Evolutionary conservation across 1,140 invertebrate genomes (phyloP).

Genomic region (Apis dorsata): DNA sequence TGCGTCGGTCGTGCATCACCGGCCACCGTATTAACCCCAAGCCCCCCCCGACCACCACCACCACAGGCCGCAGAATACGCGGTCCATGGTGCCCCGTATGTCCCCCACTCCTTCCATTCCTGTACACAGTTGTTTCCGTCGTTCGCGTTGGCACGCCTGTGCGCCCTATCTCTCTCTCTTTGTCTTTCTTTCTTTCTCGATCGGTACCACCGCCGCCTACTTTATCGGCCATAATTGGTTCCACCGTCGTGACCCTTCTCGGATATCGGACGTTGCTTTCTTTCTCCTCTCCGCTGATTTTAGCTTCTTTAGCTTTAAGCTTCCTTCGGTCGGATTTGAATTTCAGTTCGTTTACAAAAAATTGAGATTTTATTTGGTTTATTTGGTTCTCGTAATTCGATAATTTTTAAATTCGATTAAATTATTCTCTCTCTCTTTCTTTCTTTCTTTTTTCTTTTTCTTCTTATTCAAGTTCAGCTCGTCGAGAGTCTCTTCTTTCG

Average conservation of each 20-base stretch:
- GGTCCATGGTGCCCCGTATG: slow-evolving; percentile 54
- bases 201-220: too few relatives aligned
- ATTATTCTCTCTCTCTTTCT: background rate
- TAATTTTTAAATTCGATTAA: too few relatives aligned
- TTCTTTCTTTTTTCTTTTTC: background rate
- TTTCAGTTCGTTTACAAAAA: too few relatives aligned
- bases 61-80: slow-evolving; percentile 65
- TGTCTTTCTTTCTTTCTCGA: background rate
- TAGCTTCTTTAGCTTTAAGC: too few relatives aligned
- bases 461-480: background rate
- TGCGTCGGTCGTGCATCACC: slow-evolving; percentile 78
- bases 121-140: background rate
- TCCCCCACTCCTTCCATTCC: too few relatives aligned
- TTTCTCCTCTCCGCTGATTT: too few relatives aligned
- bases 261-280: too few relatives aligned
- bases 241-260: too few relatives aligned
- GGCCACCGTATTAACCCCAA: slow-evolving; percentile 78
- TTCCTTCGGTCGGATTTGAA: too few relatives aligned
- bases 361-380: too few relatives aligned
- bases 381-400: too few relatives aligned
- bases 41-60: slow-evolving; percentile 59
- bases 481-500: background rate
- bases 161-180: background rate
- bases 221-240: too few relatives aligned
- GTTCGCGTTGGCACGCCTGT: background rate